phyloP scores from a whole-genome alignment of 2,888 invertebrate species.

The Pimpla rufipes region DNA sequence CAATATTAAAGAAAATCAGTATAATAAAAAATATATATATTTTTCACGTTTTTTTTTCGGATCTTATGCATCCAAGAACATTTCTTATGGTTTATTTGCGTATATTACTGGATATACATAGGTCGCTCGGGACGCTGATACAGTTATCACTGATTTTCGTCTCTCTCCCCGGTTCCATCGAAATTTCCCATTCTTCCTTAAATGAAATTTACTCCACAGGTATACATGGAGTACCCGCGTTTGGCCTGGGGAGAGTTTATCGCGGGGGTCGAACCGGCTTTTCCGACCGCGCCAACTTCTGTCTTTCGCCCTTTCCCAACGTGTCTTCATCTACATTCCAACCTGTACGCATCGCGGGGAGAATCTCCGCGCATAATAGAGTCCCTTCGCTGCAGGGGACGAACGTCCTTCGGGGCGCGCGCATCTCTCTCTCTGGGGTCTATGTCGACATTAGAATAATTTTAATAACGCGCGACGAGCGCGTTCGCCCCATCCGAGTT shows the following conservation, averaged over 20 bases:
- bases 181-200: background rate
- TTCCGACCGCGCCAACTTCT: too few relatives aligned
- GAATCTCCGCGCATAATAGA: too few relatives aligned
- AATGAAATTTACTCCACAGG: background rate
- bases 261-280: too few relatives aligned
- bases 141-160: slow-evolving; percentile 8
- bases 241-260: too few relatives aligned
- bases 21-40: too few relatives aligned
- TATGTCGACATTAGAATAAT: slow-evolving; percentile 78
- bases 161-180: background rate
- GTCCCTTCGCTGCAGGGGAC: too few relatives aligned
- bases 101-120: slow-evolving; percentile 3
- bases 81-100: background rate
- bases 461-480: slow-evolving; percentile 79
- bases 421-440: slow-evolving; percentile 48
- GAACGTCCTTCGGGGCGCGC: background rate
- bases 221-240: background rate
- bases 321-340: too few relatives aligned
- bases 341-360: too few relatives aligned
- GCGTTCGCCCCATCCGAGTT: slow-evolving; percentile 55
- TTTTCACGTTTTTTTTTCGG: too few relatives aligned
- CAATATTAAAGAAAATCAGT: too few relatives aligned
- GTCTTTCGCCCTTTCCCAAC: too few relatives aligned
- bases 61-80: too few relatives aligned
- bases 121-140: background rate